Evolutionary conservation across 1,140 invertebrate genomes (phyloP), one percentile per base, ranked within the genome.

Genomic region (Globodera ellingtonae): DNA sequence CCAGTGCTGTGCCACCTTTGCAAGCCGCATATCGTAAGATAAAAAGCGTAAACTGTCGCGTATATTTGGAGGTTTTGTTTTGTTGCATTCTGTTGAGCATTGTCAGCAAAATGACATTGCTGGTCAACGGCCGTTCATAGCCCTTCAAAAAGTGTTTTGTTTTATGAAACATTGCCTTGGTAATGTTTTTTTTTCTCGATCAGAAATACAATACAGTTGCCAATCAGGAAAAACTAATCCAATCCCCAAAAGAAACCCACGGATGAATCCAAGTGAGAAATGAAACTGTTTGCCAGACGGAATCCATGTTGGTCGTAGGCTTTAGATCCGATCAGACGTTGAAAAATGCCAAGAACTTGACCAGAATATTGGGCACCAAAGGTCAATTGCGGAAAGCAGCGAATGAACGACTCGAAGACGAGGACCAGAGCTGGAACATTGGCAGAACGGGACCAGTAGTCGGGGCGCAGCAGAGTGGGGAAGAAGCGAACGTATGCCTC

Each of bases 251-350:
- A 35, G 35, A 59, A 50, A 35, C 74, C 35, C 10, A 73, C 75
- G 13, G 15, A 15, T 79, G 21, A 84, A 47, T 84, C 83, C 35
- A 86, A 72, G 52, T 86, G 77, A n/a, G 66, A 47, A 44, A 84
- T 66, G 10, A 84, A 76, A n/a, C 69, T 75, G 74, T 75, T 80
- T 24, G 84, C 83, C 2, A 99, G 90, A 88, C 94, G 93, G 89
- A 98, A 98, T 47, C 96, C 97, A 91, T 98, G 95, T 85, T 98
- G 95, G 90, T 98, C 97, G 88, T 98, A 96, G 0, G 93, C 92
- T 91, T 96, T 97, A 0, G 95, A 97, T 5, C 95, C 94, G 83
- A 98, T 95, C 80, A 98, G 90, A 90, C 98, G 98, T 89, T 98
- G 96, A 89, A 97, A 98, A 21, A 98, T 93, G 35, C 96, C 96